A percentile compares a stretch with the other conserved stretches of the same genome.
Conservation (phyloP, 2,797 vertebrate species). For the Tokudaia muenninki region DNA sequence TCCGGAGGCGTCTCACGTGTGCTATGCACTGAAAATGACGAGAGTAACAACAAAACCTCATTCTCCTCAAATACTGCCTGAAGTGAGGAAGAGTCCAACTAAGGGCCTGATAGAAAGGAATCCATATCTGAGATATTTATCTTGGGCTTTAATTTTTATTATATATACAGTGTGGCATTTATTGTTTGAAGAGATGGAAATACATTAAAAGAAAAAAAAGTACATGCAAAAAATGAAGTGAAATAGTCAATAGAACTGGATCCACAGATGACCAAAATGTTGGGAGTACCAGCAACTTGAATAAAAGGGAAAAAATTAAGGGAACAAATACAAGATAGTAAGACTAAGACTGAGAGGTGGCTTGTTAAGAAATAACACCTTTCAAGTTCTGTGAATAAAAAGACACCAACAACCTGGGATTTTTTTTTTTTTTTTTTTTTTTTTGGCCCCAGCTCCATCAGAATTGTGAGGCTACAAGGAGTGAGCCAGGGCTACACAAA, state of each 20-base stretch:
- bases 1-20: background rate
- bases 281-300: background rate
- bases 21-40: background rate
- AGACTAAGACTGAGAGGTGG: background rate
- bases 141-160: conserved; percentile 13
- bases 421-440: background rate
- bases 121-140: background rate
- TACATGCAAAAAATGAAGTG: background rate
- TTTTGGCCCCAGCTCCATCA: background rate
- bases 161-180: background rate
- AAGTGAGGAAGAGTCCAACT: background rate
- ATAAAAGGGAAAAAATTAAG: background rate
- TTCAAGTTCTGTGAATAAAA: conserved; percentile 25
- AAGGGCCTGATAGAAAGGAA: background rate
- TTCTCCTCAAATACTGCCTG: background rate
- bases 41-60: background rate
- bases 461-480: background rate
- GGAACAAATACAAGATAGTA: conserved; percentile 9
- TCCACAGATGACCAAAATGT: background rate
- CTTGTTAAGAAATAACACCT: conserved; percentile 22
- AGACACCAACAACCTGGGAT: background rate
- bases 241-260: conserved; percentile 10
- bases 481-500: background rate
- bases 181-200: background rate
- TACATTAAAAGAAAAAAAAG: background rate